Percentiles rank a stretch among this genome's conserved stretches.
Conservation (phyloP, 2,113 vertebrate species). For the Bubo scandiacus region DNA sequence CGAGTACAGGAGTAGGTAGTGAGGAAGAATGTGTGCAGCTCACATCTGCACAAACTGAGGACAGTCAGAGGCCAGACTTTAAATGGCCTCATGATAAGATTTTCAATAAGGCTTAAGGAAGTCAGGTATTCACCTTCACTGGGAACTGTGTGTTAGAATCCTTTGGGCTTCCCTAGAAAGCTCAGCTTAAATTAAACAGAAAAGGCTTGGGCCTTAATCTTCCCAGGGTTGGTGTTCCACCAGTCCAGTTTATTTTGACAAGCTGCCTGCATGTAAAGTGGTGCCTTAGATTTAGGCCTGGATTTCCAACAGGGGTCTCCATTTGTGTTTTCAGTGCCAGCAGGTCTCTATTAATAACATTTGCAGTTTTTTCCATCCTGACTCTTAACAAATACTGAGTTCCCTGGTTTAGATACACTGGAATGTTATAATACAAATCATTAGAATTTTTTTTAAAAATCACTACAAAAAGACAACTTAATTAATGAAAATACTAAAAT, state of each 20-base stretch:
- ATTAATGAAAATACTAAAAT: background rate
- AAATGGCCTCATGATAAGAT: background rate
- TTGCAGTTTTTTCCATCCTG: background rate
- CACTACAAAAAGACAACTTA: background rate
- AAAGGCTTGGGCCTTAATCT: background rate
- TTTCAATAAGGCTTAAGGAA: background rate
- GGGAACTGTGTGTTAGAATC: background rate
- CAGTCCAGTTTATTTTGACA: background rate
- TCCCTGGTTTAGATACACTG: background rate
- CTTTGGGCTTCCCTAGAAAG: background rate
- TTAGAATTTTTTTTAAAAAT: background rate
- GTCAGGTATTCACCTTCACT: background rate
- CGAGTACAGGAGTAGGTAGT: fast-evolving
- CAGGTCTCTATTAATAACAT: background rate
- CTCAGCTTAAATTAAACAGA: background rate
- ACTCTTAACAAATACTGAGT: background rate
- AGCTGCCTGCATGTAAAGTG: background rate
- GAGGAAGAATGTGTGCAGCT: background rate
- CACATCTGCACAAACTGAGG: background rate
- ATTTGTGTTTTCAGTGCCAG: background rate
- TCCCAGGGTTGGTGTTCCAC: background rate
- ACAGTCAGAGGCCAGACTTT: background rate
- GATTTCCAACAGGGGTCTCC: background rate
- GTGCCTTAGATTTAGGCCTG: background rate
- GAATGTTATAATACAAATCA: background rate